Percentiles rank a stretch among this genome's conserved stretches.
phyloP scores from a whole-genome alignment of 2,888 invertebrate genomes.

The Hecatera dysodea region DNA sequence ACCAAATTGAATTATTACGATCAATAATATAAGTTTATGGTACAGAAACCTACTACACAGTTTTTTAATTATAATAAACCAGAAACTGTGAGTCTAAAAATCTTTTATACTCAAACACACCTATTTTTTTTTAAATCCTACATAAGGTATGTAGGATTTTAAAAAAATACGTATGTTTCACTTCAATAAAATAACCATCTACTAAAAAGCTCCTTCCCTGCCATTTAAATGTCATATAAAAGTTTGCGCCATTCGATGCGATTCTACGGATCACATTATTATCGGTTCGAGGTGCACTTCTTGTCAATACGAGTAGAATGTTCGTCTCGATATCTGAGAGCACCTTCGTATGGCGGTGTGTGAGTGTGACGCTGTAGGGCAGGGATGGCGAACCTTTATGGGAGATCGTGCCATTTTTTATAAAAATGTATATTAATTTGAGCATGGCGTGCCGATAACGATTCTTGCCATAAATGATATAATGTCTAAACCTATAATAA shows the following conservation, averaged over 20 bases:
- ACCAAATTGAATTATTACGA: too few relatives aligned
- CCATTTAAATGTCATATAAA: slow-evolving; percentile 54
- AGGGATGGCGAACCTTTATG: too few relatives aligned
- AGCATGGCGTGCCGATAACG: too few relatives aligned
- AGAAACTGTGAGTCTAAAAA: too few relatives aligned
- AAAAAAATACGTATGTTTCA: background rate
- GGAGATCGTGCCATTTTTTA: too few relatives aligned
- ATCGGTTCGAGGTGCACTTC: slow-evolving; percentile 66
- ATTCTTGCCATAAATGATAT: too few relatives aligned
- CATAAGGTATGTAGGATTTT: too few relatives aligned
- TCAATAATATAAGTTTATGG: too few relatives aligned
- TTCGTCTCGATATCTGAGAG: slow-evolving; percentile 75
- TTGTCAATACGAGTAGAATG: slow-evolving; percentile 71
- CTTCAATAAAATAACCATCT: slow-evolving; percentile 17
- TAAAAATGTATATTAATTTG: too few relatives aligned
- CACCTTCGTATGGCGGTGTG: slow-evolving; percentile 47
- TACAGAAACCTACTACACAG: too few relatives aligned
- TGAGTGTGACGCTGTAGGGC: slow-evolving; percentile 54
- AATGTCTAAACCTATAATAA: too few relatives aligned
- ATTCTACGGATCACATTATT: slow-evolving; percentile 69
- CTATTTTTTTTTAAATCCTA: background rate
- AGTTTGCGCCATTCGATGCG: slow-evolving; percentile 63
- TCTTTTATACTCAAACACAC: background rate
- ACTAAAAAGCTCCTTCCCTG: slow-evolving; percentile 4
- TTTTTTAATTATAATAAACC: background rate